These are phyloP conservation scores for Temnothorax unifasciatus DNA, from an alignment of 2,888 invertebrate genomes.

Conservation along the genomic window DNA sequence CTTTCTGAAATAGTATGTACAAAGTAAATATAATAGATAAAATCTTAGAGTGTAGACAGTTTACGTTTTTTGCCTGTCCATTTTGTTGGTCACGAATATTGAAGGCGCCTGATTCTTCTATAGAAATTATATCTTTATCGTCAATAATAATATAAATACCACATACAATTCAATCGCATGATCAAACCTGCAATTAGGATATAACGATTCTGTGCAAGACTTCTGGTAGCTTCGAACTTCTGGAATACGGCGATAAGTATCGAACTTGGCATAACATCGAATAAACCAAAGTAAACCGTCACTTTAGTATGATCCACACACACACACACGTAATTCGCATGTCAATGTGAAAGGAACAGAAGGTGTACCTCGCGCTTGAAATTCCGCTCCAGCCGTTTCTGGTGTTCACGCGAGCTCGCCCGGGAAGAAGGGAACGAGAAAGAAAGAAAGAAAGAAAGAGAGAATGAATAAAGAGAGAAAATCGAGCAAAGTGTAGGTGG, in stretches of 20 bases:
- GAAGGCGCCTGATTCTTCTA: neutral
- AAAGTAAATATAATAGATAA: neutral
- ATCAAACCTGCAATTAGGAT: neutral
- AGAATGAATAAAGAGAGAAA: constrained; percentile 59
- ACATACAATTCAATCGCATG: neutral
- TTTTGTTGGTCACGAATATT: neutral
- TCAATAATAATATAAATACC: constrained; percentile 1
- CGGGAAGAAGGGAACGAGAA: constrained; percentile 10
- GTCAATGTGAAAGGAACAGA: constrained; percentile 46
- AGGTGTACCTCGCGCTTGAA: constrained; percentile 62
- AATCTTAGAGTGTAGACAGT: constrained; percentile 11
- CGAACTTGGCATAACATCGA: constrained; percentile 60
- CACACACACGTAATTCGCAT: constrained; percentile 54
- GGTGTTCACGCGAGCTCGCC: constrained; percentile 34
- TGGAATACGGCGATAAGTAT: neutral
- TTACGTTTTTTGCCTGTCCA: neutral
- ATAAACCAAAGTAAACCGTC: constrained; percentile 59
- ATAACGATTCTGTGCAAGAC: neutral
- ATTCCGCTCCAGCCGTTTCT: constrained; percentile 61
- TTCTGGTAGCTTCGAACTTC: neutral
- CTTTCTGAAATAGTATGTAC: neutral
- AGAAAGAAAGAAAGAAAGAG: constrained; percentile 7
- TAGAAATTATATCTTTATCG: constrained; percentile 5
- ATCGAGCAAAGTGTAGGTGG: constrained; percentile 44
- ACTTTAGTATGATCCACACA: constrained; percentile 58